A percentile compares a stretch with the other conserved stretches of the same genome.
These are phyloP conservation scores for Anastatus disparis DNA, from an alignment of 1,140 invertebrate genomes.

Conservation along the genomic window DNA sequence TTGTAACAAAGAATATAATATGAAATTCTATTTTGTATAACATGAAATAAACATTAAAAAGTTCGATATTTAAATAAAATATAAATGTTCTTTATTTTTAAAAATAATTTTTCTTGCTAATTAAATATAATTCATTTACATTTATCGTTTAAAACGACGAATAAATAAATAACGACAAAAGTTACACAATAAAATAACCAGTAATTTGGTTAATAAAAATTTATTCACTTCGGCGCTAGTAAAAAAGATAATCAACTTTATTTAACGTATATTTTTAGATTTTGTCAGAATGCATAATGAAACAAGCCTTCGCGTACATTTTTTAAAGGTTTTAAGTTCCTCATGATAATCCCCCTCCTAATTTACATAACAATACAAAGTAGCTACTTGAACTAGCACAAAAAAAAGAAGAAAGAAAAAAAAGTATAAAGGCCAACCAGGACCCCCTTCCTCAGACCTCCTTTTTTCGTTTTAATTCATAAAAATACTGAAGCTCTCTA, in stretches of 20 bases:
- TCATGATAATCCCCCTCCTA: constrained; percentile 37
- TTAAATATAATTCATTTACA: too few species aligned
- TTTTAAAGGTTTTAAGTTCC: constrained; percentile 23
- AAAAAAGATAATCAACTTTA: neutral
- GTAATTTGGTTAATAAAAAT: too few species aligned
- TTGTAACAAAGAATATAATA: too few species aligned
- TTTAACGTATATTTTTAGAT: constrained; percentile 9
- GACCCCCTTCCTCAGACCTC: constrained; percentile 46
- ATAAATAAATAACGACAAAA: too few species aligned
- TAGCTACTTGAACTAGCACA: constrained; percentile 27
- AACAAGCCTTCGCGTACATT: constrained; percentile 24
- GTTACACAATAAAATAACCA: too few species aligned
- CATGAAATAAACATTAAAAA: too few species aligned
- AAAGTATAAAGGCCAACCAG: neutral
- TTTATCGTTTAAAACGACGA: too few species aligned
- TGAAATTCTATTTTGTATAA: too few species aligned
- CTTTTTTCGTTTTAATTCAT: constrained; percentile 53
- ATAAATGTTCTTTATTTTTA: too few species aligned
- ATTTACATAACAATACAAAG: constrained; percentile 43
- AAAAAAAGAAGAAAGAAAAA: constrained; percentile 21
- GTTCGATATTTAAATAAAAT: too few species aligned
- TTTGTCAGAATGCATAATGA: constrained; percentile 19
- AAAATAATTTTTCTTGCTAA: too few species aligned
- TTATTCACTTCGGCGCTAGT: too few species aligned
- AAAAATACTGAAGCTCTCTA: constrained; percentile 53